Percentiles rank a stretch among this genome's conserved stretches.
Conservation (phyloP, 2,797 vertebrate species). For the Onychomys torridus region DNA sequence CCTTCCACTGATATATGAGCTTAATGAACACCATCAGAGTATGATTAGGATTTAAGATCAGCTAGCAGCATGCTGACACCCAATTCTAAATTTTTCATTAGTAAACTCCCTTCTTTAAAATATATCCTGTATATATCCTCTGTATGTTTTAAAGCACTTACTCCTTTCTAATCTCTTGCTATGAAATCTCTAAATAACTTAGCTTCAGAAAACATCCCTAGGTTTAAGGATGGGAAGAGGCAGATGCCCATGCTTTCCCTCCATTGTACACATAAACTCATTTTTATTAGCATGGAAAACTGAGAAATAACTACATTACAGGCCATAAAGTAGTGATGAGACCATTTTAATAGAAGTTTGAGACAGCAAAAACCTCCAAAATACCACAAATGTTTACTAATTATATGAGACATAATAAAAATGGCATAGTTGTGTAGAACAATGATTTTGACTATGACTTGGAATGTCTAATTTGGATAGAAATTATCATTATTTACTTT, state of each 20-base stretch:
- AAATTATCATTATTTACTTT: background rate
- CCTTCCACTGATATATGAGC: background rate
- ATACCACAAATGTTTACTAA: conserved; percentile 5
- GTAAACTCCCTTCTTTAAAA: background rate
- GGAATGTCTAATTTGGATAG: background rate
- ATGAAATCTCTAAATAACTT: background rate
- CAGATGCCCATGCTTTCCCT: background rate
- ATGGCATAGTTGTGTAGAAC: background rate
- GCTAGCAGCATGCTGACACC: background rate
- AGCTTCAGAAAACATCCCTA: background rate
- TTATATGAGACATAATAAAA: background rate
- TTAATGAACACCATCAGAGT: background rate
- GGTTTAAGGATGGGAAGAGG: background rate
- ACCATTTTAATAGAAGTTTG: conserved; percentile 10
- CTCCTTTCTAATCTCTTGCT: background rate
- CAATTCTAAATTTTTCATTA: background rate
- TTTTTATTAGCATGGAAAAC: background rate
- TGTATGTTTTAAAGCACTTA: background rate
- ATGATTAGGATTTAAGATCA: background rate
- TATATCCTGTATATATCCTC: background rate
- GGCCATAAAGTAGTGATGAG: background rate
- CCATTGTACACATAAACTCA: background rate
- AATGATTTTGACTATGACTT: background rate
- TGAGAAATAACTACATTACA: conserved; percentile 1
- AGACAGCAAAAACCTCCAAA: background rate